Evolutionary conservation across 2,113 vertebrate genomes (phyloP), one percentile per base, ranked within the genome.

Genomic region (Prochilodus magdalenae): DNA sequence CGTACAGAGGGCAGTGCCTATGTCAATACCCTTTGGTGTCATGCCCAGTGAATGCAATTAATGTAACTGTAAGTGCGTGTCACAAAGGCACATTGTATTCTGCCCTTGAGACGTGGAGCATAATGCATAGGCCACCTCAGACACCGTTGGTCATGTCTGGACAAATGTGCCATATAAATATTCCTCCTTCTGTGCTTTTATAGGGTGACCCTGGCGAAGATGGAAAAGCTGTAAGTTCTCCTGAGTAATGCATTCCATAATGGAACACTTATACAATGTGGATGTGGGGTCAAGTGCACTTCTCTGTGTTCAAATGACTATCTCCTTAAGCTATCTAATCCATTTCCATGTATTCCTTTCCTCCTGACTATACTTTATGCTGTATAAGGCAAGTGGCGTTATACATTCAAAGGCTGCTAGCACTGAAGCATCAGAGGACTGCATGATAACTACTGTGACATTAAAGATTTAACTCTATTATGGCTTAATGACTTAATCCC

Each of bases 171-270:
- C 36, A 65, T 63, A 70, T 73, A 84, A 82, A 84, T 79, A 70
- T 83, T 59, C 33, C 73, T 30, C 1, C 44, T 27, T 26, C 22
- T 75, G 22, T 86, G 82, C 89, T 71, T 66, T 88, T 27, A 83
- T 80, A 99, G 98, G 98, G 98, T 0, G 96, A 96, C 86, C 97
- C 97, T 3, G 98, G 98, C 0, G 96, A 98, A 89, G 96, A 98
- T 0, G 97, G 98, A 29, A 98, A 93, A 78, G 89, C 93, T 0
- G 97, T 99, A 91, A 95, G 97, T 95, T 22, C 0, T 67, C 26
- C 20, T 67, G 65, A 69, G 57, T 53, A 40, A 53, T 66, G 63
- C 55, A 49, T 79, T 63, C 82, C 49, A 57, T 63, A 30, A 73
- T 73, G 29, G 3, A 76, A 30, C 72, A 63, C 71, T 79, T 73